Evolutionary conservation across 2,113 vertebrate species (phyloP).

Genomic region (Corydoras sp.): DNA sequence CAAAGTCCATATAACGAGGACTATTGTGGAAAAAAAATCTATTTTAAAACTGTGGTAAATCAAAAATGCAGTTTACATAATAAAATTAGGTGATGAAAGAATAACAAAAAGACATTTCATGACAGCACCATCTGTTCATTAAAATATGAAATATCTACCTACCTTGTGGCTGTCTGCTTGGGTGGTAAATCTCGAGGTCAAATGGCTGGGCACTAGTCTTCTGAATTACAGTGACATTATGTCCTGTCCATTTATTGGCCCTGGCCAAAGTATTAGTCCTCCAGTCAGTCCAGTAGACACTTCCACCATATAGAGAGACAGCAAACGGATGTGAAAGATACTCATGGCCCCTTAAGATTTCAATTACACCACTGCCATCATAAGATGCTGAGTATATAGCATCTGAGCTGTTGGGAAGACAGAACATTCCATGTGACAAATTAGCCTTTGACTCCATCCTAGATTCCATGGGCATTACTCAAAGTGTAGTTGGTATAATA

Average conservation of each 20-base stretch:
- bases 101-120: not conserved
- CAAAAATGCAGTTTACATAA: too few relatives aligned
- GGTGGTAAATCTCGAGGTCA: conserved; percentile 95
- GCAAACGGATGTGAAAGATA: conserved; percentile 97
- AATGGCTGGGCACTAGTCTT: conserved; percentile 98
- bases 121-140: not conserved
- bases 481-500: too few relatives aligned
- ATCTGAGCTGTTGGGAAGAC: conserved; percentile 78
- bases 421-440: conserved; percentile 30
- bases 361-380: conserved; percentile 86
- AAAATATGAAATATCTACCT: conserved; percentile 28
- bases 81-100: not conserved
- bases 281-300: conserved; percentile 98
- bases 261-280: conserved; percentile 94
- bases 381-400: conserved; percentile 97
- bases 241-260: conserved; percentile 97
- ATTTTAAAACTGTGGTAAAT: too few relatives aligned
- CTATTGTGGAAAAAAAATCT: too few relatives aligned
- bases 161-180: conserved; percentile 96
- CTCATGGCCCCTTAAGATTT: conserved; percentile 91
- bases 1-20: too few relatives aligned
- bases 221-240: conserved; percentile 94
- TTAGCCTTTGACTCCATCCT: too few relatives aligned
- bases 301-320: conserved; percentile 90
- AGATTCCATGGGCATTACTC: too few relatives aligned